phyloP scores from a whole-genome alignment of 2,888 invertebrate species.

The Rosalia funebris region DNA sequence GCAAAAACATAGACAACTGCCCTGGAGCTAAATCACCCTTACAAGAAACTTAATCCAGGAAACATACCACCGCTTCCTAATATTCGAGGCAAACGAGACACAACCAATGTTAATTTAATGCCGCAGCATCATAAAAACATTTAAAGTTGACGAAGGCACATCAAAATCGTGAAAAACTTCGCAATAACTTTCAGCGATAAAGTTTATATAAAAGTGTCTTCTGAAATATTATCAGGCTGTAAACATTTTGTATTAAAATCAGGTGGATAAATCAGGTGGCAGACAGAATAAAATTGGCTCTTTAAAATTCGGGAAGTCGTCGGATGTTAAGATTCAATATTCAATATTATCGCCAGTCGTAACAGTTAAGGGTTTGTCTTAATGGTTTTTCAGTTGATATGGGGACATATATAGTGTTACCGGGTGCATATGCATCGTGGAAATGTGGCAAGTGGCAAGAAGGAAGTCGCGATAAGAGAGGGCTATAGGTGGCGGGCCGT shows the following conservation, averaged over 20 bases:
- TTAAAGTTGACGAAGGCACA: conserved; percentile 39
- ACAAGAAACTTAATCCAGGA: conserved; percentile 35
- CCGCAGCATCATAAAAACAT: conserved; percentile 46
- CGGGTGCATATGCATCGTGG: conserved; percentile 46
- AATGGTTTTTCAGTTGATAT: conserved; percentile 52
- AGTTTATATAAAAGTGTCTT: conserved; percentile 26
- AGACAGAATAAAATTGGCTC: too few species aligned
- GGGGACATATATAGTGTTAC: conserved; percentile 52
- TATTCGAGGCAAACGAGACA: conserved; percentile 32
- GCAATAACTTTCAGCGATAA: conserved; percentile 23
- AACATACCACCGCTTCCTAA: conserved; percentile 43
- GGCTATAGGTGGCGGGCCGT: conserved; percentile 56
- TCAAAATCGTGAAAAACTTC: conserved; percentile 38
- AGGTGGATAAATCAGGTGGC: too few species aligned
- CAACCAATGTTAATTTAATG: conserved; percentile 39
- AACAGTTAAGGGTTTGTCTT: conserved; percentile 51
- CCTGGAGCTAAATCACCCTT: conserved; percentile 13
- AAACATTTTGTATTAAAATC: too few species aligned
- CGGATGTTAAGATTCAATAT: conserved; percentile 23
- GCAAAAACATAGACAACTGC: too few species aligned
- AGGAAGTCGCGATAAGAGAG: conserved; percentile 62
- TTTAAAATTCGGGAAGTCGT: too few species aligned
- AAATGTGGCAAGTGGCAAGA: conserved; percentile 49
- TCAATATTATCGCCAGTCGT: conserved; percentile 42
- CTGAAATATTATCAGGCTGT: too few species aligned